Base-by-base conservation (phyloP, 2,888 invertebrate species). In the Laspeyria flexula region DNA sequence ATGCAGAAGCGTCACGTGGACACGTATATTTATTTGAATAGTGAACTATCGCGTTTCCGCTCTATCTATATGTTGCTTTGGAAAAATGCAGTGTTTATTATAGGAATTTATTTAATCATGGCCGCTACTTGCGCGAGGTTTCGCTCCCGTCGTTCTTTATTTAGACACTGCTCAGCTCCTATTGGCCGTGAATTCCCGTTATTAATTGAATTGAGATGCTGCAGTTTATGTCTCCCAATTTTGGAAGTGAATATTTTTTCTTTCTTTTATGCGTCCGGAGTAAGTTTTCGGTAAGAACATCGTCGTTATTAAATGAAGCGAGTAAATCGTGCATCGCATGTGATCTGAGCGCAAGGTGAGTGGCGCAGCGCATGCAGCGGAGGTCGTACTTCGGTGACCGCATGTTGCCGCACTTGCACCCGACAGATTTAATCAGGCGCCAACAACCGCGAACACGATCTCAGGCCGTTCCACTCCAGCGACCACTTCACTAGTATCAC, bases 361-460 rank as follows among this genome's bases (percentile, higher is more conserved):
- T 30, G 31, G 47, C n/a, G 38, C 15, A 37, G 23, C 11, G 31
- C 37, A 33, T 31, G 42, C 33, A 46, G 53, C 48, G 61, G 60
- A 60, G 62, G 63, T 56, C 60, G 63, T 53, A 46, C 53, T 51
- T 29, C 70, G 56, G 64, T 69, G 74, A 77, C 79, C 78, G 71
- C 79, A 72, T 66, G 72, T 64, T 65, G 47, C 65, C 60, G 75
- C 67, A 68, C 65, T 76, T 79, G 83, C 79, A 71, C 73, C 73
- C 77, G 82, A 84, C 83, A 79, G 78, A 81, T 83, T 73, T 77
- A 82, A 85, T 85, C 82, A 81, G 78, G 63, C 76, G 72, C 74
- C 79, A 75, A 74, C 77, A 75, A 78, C 85, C 79, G 78, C 81
- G 76, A 81, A 80, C 83, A 73, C 75, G 78, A 79, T 79, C 79